Conservation (phyloP, 1,140 invertebrate species). For the Aphelinus atriplicis region DNA sequence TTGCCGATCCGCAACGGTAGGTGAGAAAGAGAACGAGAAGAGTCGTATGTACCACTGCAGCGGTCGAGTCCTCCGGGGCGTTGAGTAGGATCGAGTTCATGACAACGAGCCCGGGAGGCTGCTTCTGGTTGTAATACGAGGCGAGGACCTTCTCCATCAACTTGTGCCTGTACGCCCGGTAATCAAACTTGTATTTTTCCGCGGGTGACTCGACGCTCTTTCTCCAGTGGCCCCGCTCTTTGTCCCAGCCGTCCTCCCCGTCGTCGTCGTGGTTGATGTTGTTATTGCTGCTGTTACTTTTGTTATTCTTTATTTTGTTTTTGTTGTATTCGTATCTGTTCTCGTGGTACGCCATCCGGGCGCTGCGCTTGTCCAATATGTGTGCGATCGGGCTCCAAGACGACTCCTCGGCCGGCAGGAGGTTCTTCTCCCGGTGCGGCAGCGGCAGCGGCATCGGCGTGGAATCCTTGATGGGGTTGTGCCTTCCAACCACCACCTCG, state of each 20-base stretch:
- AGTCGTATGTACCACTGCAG: too few relatives aligned
- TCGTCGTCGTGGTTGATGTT: too few relatives aligned
- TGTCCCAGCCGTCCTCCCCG: conserved; percentile 28
- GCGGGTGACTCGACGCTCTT: not conserved
- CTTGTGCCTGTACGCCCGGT: conserved; percentile 51
- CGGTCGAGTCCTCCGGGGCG: conserved; percentile 35
- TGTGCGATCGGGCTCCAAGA: conserved; percentile 44
- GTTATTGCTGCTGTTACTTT: too few relatives aligned
- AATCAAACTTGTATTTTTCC: conserved; percentile 42
- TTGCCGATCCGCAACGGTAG: too few relatives aligned
- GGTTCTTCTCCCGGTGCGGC: conserved; percentile 46
- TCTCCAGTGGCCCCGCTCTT: not conserved
- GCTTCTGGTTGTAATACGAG: conserved; percentile 50
- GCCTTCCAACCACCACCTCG: not conserved
- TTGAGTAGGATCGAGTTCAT: conserved; percentile 56
- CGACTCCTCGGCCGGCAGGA: conserved; percentile 35
- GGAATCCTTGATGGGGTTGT: conserved; percentile 15
- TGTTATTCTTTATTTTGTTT: too few relatives aligned
- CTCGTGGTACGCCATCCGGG: too few relatives aligned
- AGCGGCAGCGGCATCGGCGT: conserved; percentile 34
- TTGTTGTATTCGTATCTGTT: too few relatives aligned
- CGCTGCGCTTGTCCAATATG: not conserved
- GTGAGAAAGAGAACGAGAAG: too few relatives aligned
- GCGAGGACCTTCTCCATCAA: conserved; percentile 51
- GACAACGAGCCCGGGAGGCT: conserved; percentile 54